A percentile compares a stretch with the other conserved stretches of the same genome.
Evolutionary conservation across 2,797 vertebrate species (phyloP).

Genomic region (Oophaga sylvatica): DNA sequence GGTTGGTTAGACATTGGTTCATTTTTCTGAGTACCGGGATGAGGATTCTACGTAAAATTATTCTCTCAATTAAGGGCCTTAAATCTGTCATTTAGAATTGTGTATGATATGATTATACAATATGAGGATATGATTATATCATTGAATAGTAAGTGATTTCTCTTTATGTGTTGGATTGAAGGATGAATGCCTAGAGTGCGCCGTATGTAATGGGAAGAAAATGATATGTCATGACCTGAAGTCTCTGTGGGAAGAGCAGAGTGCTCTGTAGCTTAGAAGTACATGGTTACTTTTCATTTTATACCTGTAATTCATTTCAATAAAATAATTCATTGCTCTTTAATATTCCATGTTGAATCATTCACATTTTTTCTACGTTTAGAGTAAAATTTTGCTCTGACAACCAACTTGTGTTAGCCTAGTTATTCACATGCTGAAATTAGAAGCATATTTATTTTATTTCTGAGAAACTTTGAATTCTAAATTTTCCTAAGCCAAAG

Average conservation of each 20-base stretch:
- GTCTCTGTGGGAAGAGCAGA: neutral
- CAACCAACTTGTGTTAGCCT: neutral
- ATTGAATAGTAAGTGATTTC: conserved; percentile 29
- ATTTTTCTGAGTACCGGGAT: neutral
- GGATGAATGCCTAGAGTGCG: neutral
- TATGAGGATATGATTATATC: conserved; percentile 26
- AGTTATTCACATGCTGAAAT: neutral
- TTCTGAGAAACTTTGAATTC: neutral
- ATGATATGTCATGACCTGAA: neutral
- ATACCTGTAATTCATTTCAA: neutral
- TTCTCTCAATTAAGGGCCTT: conserved; percentile 33
- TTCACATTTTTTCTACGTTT: neutral
- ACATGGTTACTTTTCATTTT: conserved; percentile 3
- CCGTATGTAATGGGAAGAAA: neutral
- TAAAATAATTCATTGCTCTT: neutral
- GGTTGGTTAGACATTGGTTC: neutral
- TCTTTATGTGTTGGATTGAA: conserved; percentile 15
- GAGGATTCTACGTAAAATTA: conserved; percentile 31
- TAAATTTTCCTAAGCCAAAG: neutral
- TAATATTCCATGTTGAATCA: neutral
- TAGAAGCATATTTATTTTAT: neutral
- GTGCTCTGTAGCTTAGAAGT: neutral
- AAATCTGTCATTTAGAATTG: conserved; percentile 23
- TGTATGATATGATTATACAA: conserved; percentile 24
- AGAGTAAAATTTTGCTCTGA: neutral